Evolutionary conservation across 1,140 invertebrate species (phyloP).

Genomic region (Stenopsyche tienmushanensis): DNA sequence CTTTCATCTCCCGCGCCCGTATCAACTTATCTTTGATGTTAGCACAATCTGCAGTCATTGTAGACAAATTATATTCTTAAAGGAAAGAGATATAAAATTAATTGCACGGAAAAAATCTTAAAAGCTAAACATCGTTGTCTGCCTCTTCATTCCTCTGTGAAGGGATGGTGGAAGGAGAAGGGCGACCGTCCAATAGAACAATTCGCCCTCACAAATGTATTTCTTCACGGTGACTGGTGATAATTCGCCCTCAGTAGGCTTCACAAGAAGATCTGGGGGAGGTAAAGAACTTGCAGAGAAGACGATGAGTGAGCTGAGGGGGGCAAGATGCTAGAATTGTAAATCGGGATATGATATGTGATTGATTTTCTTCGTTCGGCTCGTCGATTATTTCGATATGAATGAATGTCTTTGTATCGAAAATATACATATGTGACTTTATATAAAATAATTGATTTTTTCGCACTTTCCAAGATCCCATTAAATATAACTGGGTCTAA

Average conservation of each 20-base stretch:
- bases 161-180: neutral
- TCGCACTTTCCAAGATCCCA: too few relatives aligned
- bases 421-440: too few relatives aligned
- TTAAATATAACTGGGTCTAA: too few relatives aligned
- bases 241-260: conserved; percentile 21
- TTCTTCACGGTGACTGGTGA: conserved; percentile 35
- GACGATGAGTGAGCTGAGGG: too few relatives aligned
- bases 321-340: too few relatives aligned
- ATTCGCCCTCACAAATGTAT: conserved; percentile 5
- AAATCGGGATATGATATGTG: too few relatives aligned
- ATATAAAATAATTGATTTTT: too few relatives aligned
- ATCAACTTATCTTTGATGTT: conserved; percentile 27
- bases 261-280: too few relatives aligned
- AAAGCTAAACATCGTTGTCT: conserved; percentile 31
- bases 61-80: conserved; percentile 42
- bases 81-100: conserved; percentile 41
- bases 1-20: conserved; percentile 15
- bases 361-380: too few relatives aligned
- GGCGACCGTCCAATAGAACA: neutral
- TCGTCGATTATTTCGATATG: too few relatives aligned
- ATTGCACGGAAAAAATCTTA: conserved; percentile 41
- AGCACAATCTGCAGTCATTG: conserved; percentile 38
- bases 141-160: neutral
- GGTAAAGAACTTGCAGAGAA: too few relatives aligned
- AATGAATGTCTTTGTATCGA: too few relatives aligned